Percentiles rank a stretch among this genome's conserved stretches.
These are phyloP conservation scores for Astropecten irregularis DNA, from an alignment of 53 echinoderm and acorn worm species.

Conservation along the genomic window DNA sequence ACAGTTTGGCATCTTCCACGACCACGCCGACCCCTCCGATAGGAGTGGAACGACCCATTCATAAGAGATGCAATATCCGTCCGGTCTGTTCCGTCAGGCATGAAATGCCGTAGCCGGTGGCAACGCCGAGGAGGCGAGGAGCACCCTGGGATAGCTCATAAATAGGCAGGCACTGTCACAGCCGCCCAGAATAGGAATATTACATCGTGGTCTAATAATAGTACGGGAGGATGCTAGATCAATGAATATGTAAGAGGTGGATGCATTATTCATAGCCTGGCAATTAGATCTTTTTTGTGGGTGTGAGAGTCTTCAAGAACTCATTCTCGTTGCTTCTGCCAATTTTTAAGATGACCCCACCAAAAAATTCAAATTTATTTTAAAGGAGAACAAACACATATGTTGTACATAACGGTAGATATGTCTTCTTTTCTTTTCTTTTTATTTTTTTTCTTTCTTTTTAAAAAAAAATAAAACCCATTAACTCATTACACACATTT, in stretches of 20 bases:
- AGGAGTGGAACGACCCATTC: slow-evolving; percentile 22
- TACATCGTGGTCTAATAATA: slow-evolving; percentile 36
- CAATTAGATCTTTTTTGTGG: not conserved
- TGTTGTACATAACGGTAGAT: too few species aligned
- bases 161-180: slow-evolving; percentile 3
- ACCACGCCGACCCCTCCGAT: too few species aligned
- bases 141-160: slow-evolving; percentile 48
- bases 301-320: not conserved
- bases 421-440: too few species aligned
- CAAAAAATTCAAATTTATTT: too few species aligned
- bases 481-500: too few species aligned
- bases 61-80: slow-evolving; percentile 26
- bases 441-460: too few species aligned
- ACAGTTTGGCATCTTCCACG: too few species aligned
- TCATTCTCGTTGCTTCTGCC: too few species aligned
- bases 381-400: too few species aligned
- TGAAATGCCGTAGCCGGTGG: slow-evolving; percentile 37
- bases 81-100: slow-evolving; percentile 31
- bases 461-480: too few species aligned
- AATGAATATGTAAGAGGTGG: slow-evolving; percentile 20
- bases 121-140: slow-evolving; percentile 1
- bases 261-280: slow-evolving; percentile 10
- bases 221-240: not conserved
- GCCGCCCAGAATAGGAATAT: slow-evolving; percentile 27
- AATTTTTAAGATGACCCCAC: too few species aligned